A percentile compares a stretch with the other conserved stretches of the same genome.
Evolutionary conservation across 2,888 invertebrate genomes (phyloP).

Genomic region (Esperia sulphurella): DNA sequence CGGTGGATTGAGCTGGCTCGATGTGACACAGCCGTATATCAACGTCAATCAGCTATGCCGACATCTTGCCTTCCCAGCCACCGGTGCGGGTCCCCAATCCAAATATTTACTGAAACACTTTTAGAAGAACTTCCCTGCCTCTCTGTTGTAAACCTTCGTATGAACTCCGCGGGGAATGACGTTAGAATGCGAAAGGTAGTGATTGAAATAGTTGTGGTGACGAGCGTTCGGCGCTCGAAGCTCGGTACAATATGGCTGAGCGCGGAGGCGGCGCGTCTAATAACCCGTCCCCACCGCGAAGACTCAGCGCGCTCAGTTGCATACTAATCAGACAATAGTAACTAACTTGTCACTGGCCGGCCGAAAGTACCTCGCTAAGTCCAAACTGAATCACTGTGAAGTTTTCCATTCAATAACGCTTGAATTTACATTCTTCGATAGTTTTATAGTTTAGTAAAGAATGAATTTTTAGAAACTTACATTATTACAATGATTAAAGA

Average conservation of each 20-base stretch:
- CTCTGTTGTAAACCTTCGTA: no score
- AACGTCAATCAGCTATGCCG: constrained; percentile 90
- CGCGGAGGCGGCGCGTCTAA: constrained; percentile 78
- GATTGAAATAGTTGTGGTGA: constrained; percentile 45
- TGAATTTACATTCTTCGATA: not conserved
- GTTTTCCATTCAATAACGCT: not conserved
- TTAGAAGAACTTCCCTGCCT: constrained; percentile 31
- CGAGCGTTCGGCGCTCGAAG: constrained; percentile 66
- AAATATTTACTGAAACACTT: constrained; percentile 69
- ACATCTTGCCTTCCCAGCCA: constrained; percentile 90
- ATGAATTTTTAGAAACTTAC: no score
- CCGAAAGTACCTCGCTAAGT: not conserved
- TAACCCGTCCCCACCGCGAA: constrained; percentile 79
- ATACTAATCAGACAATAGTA: constrained; percentile 75
- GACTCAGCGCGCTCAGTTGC: constrained; percentile 76
- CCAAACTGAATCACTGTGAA: not conserved
- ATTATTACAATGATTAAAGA: no score
- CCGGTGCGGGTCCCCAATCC: constrained; percentile 59
- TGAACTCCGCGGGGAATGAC: no score
- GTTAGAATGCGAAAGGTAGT: not conserved
- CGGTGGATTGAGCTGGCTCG: constrained; percentile 86
- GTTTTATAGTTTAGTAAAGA: not conserved
- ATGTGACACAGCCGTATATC: constrained; percentile 90
- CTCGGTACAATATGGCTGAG: constrained; percentile 76
- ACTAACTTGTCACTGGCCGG: constrained; percentile 32